A percentile compares a stretch with the other conserved stretches of the same genome.
Evolutionary conservation across 53 echinoderm and acorn worm species (phyloP).

Genomic region (Zoroaster sp.): DNA sequence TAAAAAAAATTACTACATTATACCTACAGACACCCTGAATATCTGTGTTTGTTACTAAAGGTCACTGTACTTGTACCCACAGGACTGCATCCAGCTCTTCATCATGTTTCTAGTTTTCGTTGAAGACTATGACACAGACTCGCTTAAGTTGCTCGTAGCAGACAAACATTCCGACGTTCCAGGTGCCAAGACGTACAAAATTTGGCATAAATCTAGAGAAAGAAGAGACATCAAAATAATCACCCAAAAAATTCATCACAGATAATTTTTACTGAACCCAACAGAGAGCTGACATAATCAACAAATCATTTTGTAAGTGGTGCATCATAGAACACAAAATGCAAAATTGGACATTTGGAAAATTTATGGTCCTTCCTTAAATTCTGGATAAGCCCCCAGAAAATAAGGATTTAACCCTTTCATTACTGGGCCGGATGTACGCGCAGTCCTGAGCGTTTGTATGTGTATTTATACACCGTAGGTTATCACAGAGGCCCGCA

Average conservation of each 20-base stretch:
- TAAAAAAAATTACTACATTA: neutral
- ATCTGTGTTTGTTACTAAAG: neutral
- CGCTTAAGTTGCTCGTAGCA: constrained; percentile 94
- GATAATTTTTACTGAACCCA: too few relatives aligned
- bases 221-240: neutral
- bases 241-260: neutral
- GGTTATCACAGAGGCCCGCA: too few relatives aligned
- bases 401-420: too few relatives aligned
- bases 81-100: neutral
- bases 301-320: neutral
- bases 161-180: constrained; percentile 98
- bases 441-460: too few relatives aligned
- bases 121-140: constrained; percentile 35
- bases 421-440: too few relatives aligned
- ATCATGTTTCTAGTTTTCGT: neutral
- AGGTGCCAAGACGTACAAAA: constrained; percentile 88
- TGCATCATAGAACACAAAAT: neutral
- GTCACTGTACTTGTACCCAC: neutral
- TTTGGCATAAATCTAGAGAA: constrained; percentile 85
- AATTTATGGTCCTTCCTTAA: too few relatives aligned
- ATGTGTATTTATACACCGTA: too few relatives aligned
- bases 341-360: too few relatives aligned
- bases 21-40: neutral
- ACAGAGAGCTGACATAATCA: neutral
- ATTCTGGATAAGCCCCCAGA: too few relatives aligned